Percentiles rank a stretch among this genome's conserved stretches.
Evolutionary conservation across 2,797 vertebrate genomes (phyloP).

Genomic region (Coregonus suidteri): DNA sequence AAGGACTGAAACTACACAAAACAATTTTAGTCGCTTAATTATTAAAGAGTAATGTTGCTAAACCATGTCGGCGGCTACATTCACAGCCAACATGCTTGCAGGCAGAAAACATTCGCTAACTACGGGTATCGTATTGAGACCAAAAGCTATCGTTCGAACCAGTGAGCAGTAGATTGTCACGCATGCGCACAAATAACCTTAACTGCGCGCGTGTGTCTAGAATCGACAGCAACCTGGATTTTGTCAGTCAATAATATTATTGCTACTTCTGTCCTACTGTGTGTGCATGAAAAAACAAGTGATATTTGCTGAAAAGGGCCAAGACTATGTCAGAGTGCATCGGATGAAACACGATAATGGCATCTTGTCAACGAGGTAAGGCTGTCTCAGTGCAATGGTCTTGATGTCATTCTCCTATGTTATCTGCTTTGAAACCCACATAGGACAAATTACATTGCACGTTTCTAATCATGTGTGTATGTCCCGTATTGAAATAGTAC

Average conservation of each 20-base stretch:
- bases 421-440: too few species aligned
- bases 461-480: too few species aligned
- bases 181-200: background rate
- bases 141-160: background rate
- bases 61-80: background rate
- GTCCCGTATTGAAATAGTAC: too few species aligned
- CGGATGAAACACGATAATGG: background rate
- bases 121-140: background rate
- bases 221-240: too few species aligned
- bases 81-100: background rate
- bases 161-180: background rate
- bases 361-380: background rate
- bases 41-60: background rate
- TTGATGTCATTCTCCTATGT: too few species aligned
- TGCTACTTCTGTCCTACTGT: too few species aligned
- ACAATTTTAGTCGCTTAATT: background rate
- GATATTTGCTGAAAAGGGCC: background rate
- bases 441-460: too few species aligned
- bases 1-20: constrained; percentile 23
- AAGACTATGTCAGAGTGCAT: background rate
- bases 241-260: background rate
- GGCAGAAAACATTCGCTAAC: background rate
- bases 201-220: too few species aligned
- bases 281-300: background rate
- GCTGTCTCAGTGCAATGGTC: background rate